These are phyloP conservation scores for Dicycla oo DNA, from an alignment of 2,888 invertebrate species.

Conservation along the genomic window DNA sequence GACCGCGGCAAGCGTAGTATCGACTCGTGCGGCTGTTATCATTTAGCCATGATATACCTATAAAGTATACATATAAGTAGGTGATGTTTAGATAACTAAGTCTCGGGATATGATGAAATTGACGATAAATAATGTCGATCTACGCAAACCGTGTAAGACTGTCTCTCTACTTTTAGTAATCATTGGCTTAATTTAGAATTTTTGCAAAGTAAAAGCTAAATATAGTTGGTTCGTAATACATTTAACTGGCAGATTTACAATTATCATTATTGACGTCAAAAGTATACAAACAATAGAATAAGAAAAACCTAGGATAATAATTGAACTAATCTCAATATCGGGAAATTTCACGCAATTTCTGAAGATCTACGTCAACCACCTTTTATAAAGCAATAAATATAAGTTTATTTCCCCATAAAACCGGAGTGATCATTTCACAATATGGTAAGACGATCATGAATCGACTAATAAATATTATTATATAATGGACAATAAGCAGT, in stretches of 20 bases:
- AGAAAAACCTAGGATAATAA: constrained; percentile 2
- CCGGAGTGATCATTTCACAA: neutral
- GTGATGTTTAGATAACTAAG: neutral
- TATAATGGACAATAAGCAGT: constrained; percentile 12
- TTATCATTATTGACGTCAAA: constrained; percentile 7
- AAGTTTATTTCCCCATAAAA: constrained; percentile 30
- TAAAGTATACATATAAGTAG: neutral
- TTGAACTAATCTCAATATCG: constrained; percentile 4
- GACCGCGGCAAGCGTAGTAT: too few species aligned
- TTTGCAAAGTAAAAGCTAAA: neutral
- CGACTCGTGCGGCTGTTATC: too few species aligned
- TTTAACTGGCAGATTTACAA: neutral
- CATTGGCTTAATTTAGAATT: neutral
- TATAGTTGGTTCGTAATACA: neutral
- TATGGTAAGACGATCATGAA: constrained; percentile 25
- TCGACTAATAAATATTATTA: constrained; percentile 12
- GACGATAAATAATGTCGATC: neutral
- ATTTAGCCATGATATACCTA: neutral
- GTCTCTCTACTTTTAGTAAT: neutral
- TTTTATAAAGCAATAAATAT: constrained; percentile 13
- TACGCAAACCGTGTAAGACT: neutral
- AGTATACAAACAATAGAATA: neutral
- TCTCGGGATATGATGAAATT: too few species aligned
- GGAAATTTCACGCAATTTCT: constrained; percentile 4
- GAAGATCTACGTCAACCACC: neutral